Evolutionary conservation across 1,140 invertebrate genomes (phyloP).

Genomic region (Hermatobates lingyangjiaoensis): DNA sequence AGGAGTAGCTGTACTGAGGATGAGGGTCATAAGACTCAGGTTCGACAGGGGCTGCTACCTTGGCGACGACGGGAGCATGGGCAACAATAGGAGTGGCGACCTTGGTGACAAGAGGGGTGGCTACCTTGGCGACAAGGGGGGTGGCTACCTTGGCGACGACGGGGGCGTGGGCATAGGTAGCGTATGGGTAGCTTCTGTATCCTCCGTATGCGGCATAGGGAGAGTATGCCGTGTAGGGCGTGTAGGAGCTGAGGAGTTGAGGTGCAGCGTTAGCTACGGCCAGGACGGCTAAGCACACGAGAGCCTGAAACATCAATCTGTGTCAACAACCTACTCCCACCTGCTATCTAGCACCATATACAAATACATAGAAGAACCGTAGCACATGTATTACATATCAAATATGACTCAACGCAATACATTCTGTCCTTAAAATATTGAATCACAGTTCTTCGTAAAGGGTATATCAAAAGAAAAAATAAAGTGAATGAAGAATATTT

Average conservation of each 20-base stretch:
- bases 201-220: constrained; percentile 25
- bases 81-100: constrained; percentile 4
- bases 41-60: constrained; percentile 17
- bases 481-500: no score
- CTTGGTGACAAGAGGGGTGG: no score
- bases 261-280: constrained; percentile 2
- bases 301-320: not conserved
- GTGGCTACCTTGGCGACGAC: constrained; percentile 3
- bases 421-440: no score
- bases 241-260: not conserved
- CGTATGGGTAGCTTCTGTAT: constrained; percentile 21
- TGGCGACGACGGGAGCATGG: constrained; percentile 20
- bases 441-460: no score
- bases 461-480: no score
- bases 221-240: constrained; percentile 28
- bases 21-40: constrained; percentile 35
- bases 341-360: no score
- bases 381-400: no score
- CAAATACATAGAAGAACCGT: no score
- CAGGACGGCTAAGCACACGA: not conserved
- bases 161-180: constrained; percentile 7
- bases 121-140: constrained; percentile 1
- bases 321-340: no score
- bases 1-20: constrained; percentile 30
- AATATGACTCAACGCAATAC: no score